A percentile compares a stretch with the other conserved stretches of the same genome.
These are phyloP conservation scores for Dynastes maya DNA, from an alignment of 2,888 invertebrate genomes.

Conservation along the genomic window DNA sequence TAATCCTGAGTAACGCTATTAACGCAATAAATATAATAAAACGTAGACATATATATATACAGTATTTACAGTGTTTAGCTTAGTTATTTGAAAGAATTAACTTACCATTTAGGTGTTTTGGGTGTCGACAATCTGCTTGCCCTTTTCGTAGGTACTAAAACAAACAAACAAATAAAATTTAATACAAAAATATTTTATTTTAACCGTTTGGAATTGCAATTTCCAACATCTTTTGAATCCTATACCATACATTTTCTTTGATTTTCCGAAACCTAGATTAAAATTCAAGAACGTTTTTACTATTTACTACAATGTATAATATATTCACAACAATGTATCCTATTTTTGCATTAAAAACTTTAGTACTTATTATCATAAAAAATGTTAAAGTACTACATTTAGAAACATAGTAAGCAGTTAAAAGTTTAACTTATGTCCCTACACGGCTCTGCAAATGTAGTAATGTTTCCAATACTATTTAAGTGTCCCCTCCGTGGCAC, in stretches of 20 bases:
- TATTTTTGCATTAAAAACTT: no score
- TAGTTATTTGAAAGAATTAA: neutral
- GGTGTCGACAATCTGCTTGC: constrained; percentile 54
- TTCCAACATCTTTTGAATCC: no score
- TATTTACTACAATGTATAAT: no score
- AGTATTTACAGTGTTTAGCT: no score
- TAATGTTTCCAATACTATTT: constrained; percentile 20
- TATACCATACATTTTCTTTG: no score
- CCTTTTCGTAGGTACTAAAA: constrained; percentile 61
- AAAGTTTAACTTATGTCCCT: constrained; percentile 46
- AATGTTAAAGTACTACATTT: constrained; percentile 33
- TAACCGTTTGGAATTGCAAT: neutral
- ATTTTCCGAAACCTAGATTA: no score
- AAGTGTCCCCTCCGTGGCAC: constrained; percentile 37
- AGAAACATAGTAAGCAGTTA: constrained; percentile 51
- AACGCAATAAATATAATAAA: neutral
- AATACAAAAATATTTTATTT: neutral
- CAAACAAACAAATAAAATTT: constrained; percentile 10
- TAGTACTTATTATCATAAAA: neutral
- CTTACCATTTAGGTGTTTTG: constrained; percentile 60
- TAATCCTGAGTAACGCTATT: no score
- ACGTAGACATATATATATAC: no score
- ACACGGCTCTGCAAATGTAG: constrained; percentile 26
- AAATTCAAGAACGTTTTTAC: no score
- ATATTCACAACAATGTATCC: no score